These are phyloP conservation scores for Patella vulgata DNA, from an alignment of 1,140 invertebrate genomes.

Conservation along the genomic window DNA sequence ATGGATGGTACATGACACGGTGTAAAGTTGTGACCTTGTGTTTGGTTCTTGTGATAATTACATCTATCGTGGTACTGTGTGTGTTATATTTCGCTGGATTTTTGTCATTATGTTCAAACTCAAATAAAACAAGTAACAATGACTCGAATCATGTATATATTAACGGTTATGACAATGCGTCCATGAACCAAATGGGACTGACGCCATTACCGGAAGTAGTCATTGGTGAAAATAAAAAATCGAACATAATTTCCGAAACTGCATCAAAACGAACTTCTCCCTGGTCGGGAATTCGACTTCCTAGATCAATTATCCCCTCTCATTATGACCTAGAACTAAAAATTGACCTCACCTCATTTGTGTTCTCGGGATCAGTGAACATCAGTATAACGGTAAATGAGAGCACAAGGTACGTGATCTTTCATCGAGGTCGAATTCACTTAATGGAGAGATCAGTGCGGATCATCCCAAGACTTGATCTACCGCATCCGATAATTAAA, in stretches of 20 bases:
- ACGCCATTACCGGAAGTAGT: constrained; percentile 2
- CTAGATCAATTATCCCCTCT: constrained; percentile 35
- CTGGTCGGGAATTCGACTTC: constrained; percentile 41
- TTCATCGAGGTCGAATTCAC: constrained; percentile 29
- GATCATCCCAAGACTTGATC: neutral
- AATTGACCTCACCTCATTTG: constrained; percentile 38
- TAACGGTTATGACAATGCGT: constrained; percentile 1
- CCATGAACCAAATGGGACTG: neutral
- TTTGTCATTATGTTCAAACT: neutral
- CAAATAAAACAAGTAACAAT: neutral
- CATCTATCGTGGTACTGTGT: neutral
- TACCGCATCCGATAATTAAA: constrained; percentile 7
- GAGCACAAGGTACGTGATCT: constrained; percentile 40
- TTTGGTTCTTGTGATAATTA: neutral
- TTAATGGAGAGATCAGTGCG: constrained; percentile 6
- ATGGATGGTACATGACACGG: neutral
- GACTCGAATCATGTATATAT: neutral
- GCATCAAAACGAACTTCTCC: neutral
- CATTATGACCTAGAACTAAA: constrained; percentile 41
- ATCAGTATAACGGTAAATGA: constrained; percentile 30
- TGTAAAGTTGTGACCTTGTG: constrained; percentile 9
- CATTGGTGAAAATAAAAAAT: neutral
- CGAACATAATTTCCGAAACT: neutral
- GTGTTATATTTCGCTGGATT: neutral
- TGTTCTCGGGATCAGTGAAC: constrained; percentile 39